Conservation (phyloP, 2,113 vertebrate genomes). For the Catagonus wagneri region DNA sequence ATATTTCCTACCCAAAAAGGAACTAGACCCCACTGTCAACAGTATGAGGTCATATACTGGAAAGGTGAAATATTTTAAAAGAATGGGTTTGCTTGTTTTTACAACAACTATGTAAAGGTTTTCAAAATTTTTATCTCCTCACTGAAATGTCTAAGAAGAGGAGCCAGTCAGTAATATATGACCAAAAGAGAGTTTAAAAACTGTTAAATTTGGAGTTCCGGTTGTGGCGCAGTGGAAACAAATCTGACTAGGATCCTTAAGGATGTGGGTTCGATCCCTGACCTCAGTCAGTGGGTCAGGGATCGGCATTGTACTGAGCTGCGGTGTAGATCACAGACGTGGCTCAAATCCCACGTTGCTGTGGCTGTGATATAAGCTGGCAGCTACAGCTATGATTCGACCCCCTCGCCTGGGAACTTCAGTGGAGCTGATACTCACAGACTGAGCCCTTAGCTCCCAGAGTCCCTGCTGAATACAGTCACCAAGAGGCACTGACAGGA, state of each 20-base stretch:
- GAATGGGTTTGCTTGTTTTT: background rate
- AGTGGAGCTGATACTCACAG: background rate
- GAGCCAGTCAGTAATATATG: background rate
- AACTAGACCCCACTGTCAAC: background rate
- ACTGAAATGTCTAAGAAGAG: conserved; percentile 20
- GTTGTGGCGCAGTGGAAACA: no score
- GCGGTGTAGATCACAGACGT: no score
- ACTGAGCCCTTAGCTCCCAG: background rate
- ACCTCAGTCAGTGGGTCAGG: no score
- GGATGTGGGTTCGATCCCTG: no score
- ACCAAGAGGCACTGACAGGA: background rate
- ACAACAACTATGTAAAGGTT: conserved; percentile 2
- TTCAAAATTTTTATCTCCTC: conserved; percentile 22
- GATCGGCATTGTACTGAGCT: no score
- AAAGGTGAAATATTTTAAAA: background rate
- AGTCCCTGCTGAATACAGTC: background rate
- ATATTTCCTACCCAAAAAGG: background rate
- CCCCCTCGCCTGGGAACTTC: background rate
- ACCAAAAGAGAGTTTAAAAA: conserved; percentile 9
- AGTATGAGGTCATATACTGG: background rate
- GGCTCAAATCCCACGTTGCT: no score
- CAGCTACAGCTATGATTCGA: no score
- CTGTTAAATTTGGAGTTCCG: background rate
- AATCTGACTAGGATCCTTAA: no score
- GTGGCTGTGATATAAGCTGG: no score